phyloP scores from a whole-genome alignment of 2,797 vertebrate species.

The Pipistrellus nathusii region DNA sequence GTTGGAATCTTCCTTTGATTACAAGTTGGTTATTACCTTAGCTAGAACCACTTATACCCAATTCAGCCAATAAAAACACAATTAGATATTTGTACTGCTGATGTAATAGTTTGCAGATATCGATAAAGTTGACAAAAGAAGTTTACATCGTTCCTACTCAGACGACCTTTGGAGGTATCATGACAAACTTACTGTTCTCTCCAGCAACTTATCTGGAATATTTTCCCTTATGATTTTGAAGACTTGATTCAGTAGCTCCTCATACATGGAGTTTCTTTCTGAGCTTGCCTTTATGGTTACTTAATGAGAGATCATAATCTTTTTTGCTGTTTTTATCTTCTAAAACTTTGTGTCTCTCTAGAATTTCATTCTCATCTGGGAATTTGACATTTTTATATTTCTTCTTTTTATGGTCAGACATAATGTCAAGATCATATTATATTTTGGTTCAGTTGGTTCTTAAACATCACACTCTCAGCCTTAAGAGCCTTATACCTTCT shows the following conservation, averaged over 20 bases:
- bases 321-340: slow-evolving; percentile 94
- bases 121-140: slow-evolving; percentile 99
- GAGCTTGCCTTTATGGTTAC: slow-evolving; percentile 92
- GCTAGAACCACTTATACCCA: slow-evolving; percentile 99
- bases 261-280: slow-evolving; percentile 96
- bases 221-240: slow-evolving; percentile 99
- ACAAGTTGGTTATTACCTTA: slow-evolving; percentile 99
- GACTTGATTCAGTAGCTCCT: slow-evolving; percentile 95
- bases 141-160: slow-evolving; percentile 99
- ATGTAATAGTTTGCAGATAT: slow-evolving; percentile 99
- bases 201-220: slow-evolving; percentile 98
- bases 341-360: slow-evolving; percentile 91
- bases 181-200: slow-evolving; percentile 98
- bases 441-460: slow-evolving; percentile 91
- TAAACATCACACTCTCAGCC: slow-evolving; percentile 92
- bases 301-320: slow-evolving; percentile 95
- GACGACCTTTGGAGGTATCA: slow-evolving; percentile 98
- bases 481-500: slow-evolving; percentile 90
- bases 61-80: slow-evolving; percentile 98
- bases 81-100: slow-evolving; percentile 99
- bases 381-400: slow-evolving; percentile 94
- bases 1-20: slow-evolving; percentile 99
- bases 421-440: slow-evolving; percentile 94
- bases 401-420: slow-evolving; percentile 95
- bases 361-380: slow-evolving; percentile 91